These are phyloP conservation scores for Danaus plexippus DNA, from an alignment of 1,140 invertebrate genomes.

Conservation along the genomic window DNA sequence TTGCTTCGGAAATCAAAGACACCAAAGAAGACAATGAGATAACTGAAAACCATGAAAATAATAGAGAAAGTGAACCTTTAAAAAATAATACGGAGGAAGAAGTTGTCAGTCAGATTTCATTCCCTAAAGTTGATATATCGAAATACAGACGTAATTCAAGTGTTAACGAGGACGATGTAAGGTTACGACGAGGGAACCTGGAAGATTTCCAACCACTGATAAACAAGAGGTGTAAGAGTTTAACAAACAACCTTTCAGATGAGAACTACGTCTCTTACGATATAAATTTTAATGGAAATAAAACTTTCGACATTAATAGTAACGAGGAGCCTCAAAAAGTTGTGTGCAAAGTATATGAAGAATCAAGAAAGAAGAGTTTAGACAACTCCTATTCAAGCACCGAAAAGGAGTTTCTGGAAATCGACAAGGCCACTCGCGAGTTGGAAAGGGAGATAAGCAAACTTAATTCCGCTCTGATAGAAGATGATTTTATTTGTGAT, in stretches of 20 bases:
- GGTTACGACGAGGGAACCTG: constrained; percentile 55
- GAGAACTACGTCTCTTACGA: constrained; percentile 44
- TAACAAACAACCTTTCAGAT: constrained; percentile 44
- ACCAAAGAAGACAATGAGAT: constrained; percentile 16
- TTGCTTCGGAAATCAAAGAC: constrained; percentile 1
- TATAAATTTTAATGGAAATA: constrained; percentile 54
- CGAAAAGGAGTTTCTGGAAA: constrained; percentile 66
- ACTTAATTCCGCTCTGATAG: constrained; percentile 53
- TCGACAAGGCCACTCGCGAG: constrained; percentile 61
- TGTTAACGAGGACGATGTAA: constrained; percentile 61
- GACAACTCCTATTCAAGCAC: constrained; percentile 60
- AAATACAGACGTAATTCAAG: constrained; percentile 64
- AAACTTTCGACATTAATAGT: constrained; percentile 40
- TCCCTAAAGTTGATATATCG: constrained; percentile 54
- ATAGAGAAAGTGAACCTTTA: constrained; percentile 22
- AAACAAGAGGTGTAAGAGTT: constrained; percentile 60
- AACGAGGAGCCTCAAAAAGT: constrained; percentile 57
- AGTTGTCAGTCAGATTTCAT: constrained; percentile 38
- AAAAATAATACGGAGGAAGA: constrained; percentile 41
- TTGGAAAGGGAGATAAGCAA: constrained; percentile 63
- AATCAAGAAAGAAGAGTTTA: constrained; percentile 49
- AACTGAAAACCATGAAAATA: constrained; percentile 4
- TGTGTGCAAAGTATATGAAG: constrained; percentile 56
- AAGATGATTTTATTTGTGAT: constrained; percentile 41
- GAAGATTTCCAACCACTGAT: constrained; percentile 52